These are phyloP conservation scores for Gopherus flavomarginatus DNA, from an alignment of 2,113 vertebrate genomes.

Conservation along the genomic window DNA sequence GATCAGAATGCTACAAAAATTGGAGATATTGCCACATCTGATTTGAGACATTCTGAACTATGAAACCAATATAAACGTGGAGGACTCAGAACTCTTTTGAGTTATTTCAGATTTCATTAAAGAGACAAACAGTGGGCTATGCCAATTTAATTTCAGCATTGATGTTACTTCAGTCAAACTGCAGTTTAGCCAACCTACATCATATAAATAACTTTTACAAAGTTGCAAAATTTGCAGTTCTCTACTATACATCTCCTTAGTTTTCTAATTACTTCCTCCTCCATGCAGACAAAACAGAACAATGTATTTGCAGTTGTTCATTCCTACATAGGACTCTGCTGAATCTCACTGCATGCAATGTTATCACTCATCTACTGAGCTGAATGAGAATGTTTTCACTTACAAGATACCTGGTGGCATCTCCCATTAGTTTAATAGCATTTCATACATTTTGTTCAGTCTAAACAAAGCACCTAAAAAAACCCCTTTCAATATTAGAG, in stretches of 20 bases:
- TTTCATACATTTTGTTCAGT: neutral
- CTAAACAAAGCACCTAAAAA: conserved; percentile 18
- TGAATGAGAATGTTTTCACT: neutral
- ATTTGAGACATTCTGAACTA: neutral
- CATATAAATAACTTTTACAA: conserved; percentile 18
- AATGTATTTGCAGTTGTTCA: neutral
- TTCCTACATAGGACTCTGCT: neutral
- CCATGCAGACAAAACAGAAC: conserved; percentile 37
- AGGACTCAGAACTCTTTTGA: neutral
- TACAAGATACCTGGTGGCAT: neutral
- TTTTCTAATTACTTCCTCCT: conserved; percentile 40
- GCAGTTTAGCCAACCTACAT: conserved; percentile 7
- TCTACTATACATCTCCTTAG: neutral
- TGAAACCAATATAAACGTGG: neutral
- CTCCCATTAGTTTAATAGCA: neutral
- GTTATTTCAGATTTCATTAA: neutral
- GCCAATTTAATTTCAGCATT: neutral
- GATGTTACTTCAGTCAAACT: neutral
- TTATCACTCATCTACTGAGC: neutral
- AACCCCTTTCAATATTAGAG: neutral
- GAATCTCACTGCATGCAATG: neutral
- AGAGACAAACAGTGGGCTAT: neutral
- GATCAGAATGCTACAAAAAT: neutral
- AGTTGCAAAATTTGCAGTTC: neutral
- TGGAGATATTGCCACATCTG: neutral